phyloP scores from a whole-genome alignment of 1,140 invertebrate genomes.

The Meteorus sp. region DNA sequence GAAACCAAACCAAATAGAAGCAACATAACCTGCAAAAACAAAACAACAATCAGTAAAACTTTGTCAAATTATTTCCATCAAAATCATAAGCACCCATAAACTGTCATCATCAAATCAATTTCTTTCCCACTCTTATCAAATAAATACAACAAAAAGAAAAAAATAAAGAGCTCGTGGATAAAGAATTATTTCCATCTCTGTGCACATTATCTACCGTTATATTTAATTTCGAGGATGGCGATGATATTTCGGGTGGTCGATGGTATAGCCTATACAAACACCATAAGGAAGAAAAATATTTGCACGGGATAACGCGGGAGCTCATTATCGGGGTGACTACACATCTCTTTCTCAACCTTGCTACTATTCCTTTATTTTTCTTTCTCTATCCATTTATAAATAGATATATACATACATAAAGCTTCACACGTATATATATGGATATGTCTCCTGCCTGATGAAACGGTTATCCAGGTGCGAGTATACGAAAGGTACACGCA shows the following conservation, averaged over 20 bases:
- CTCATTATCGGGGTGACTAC: constrained; percentile 46
- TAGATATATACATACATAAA: too few species aligned
- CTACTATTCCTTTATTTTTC: constrained; percentile 14
- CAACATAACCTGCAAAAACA: too few species aligned
- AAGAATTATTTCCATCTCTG: constrained; percentile 10
- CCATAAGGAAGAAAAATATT: constrained; percentile 43
- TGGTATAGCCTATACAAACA: constrained; percentile 42
- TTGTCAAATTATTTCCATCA: too few species aligned
- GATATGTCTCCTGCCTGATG: not conserved
- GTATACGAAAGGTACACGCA: constrained; percentile 24
- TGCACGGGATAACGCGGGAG: constrained; percentile 47
- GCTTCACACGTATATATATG: constrained; percentile 4
- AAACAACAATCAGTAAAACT: too few species aligned
- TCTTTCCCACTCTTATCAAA: too few species aligned
- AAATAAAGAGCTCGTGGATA: too few species aligned
- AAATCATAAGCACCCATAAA: too few species aligned
- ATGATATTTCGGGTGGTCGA: constrained; percentile 1
- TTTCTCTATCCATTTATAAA: constrained; percentile 8
- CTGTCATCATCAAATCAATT: too few species aligned
- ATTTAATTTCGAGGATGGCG: not conserved
- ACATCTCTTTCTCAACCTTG: not conserved
- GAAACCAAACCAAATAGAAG: too few species aligned
- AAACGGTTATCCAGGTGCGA: constrained; percentile 40
- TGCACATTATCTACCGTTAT: constrained; percentile 15
- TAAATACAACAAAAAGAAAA: too few species aligned